Evolutionary conservation across 1,140 invertebrate genomes (phyloP).

Genomic region (Cherax destructor): DNA sequence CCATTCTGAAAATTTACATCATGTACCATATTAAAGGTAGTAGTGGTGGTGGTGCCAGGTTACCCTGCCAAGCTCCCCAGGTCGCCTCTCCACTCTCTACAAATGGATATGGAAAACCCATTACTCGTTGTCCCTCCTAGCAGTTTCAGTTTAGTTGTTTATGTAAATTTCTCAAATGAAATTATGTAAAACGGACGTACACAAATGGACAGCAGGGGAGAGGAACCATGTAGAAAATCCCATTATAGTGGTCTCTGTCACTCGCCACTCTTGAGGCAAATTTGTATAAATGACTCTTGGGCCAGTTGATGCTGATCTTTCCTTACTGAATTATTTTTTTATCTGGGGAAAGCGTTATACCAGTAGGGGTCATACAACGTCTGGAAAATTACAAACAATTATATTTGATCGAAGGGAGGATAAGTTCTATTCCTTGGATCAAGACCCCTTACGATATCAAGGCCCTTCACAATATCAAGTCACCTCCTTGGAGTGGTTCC

Average conservation of each 20-base stretch:
- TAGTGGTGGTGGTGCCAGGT: too few species aligned
- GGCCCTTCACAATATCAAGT: too few species aligned
- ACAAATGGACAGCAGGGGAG: slow-evolving; percentile 14
- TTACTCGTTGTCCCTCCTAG: neutral
- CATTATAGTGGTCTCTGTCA: neutral
- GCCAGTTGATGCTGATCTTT: neutral
- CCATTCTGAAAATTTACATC: too few species aligned
- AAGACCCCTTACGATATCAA: too few species aligned
- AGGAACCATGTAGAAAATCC: slow-evolving; percentile 18
- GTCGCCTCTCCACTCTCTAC: neutral
- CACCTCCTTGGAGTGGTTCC: too few species aligned
- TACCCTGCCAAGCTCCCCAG: neutral
- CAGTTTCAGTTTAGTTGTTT: slow-evolving; percentile 13
- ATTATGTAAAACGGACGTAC: slow-evolving; percentile 6
- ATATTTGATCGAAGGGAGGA: too few species aligned
- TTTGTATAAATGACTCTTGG: neutral
- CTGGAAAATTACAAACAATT: too few species aligned
- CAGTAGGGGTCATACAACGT: too few species aligned
- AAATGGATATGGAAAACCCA: slow-evolving; percentile 4
- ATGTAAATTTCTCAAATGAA: slow-evolving; percentile 8
- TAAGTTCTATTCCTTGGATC: too few species aligned
- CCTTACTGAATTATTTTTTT: too few species aligned
- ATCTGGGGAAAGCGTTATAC: too few species aligned
- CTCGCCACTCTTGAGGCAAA: slow-evolving; percentile 9
- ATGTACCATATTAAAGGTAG: too few species aligned